phyloP scores from a whole-genome alignment of 1,140 invertebrate genomes.

The Colletes latitarsis region DNA sequence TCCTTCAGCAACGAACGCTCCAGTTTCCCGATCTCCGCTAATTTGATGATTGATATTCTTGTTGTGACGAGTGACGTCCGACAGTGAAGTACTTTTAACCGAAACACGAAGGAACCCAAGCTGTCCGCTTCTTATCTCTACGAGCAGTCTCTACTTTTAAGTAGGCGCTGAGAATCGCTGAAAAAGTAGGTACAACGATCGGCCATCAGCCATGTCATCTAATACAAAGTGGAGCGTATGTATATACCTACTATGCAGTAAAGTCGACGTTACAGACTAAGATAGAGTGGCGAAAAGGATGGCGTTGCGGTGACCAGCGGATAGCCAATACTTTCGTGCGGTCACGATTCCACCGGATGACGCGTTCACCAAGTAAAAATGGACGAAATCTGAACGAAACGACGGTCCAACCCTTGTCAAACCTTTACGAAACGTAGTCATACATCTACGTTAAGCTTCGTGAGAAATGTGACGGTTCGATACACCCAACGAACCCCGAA shows the following conservation, averaged over 20 bases:
- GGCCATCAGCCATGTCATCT: slow-evolving; percentile 32
- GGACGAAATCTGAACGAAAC: not conserved
- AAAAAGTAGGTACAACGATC: slow-evolving; percentile 26
- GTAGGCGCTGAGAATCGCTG: not conserved
- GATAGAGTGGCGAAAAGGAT: slow-evolving; percentile 31
- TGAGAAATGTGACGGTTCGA: not conserved
- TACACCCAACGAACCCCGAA: not conserved
- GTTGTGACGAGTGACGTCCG: too few species aligned
- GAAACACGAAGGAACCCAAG: too few species aligned
- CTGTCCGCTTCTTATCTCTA: too few species aligned
- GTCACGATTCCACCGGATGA: not conserved
- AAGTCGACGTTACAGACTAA: slow-evolving; percentile 23
- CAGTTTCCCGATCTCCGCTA: too few species aligned
- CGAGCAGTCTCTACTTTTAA: not conserved
- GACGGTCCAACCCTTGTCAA: not conserved
- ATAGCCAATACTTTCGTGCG: slow-evolving; percentile 26
- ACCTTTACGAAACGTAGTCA: not conserved
- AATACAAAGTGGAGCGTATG: slow-evolving; percentile 14
- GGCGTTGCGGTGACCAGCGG: slow-evolving; percentile 47
- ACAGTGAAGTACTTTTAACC: too few species aligned
- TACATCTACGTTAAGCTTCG: not conserved
- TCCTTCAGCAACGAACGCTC: too few species aligned
- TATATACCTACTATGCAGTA: not conserved
- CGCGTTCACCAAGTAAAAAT: slow-evolving; percentile 21
- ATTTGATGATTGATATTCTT: too few species aligned